phyloP scores from a whole-genome alignment of 2,797 vertebrate genomes.

The Hypotaenidia philippensis region DNA sequence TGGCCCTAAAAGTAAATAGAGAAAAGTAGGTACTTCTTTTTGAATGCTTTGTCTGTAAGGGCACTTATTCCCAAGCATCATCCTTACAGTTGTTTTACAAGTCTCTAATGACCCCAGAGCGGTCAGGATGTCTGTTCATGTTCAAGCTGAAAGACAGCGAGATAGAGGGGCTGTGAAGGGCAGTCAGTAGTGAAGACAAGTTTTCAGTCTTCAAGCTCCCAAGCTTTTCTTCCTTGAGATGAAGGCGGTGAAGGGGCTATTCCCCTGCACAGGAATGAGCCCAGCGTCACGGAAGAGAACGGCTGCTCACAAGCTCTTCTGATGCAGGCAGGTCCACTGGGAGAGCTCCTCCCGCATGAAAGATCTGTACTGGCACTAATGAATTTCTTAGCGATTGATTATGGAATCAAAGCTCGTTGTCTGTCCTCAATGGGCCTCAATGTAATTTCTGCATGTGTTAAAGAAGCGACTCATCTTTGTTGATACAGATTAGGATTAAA shows the following conservation, averaged over 20 bases:
- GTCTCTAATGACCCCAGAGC: not conserved
- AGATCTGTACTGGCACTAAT: conserved; percentile 9
- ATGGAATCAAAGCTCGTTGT: conserved; percentile 1
- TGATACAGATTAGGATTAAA: conserved; percentile 54
- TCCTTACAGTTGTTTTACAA: not conserved
- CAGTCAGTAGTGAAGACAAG: not conserved
- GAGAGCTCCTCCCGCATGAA: not conserved
- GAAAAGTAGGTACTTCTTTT: not conserved
- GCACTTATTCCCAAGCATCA: not conserved
- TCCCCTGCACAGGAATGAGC: not conserved
- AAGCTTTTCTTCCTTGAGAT: not conserved
- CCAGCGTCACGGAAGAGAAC: not conserved
- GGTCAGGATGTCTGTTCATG: not conserved
- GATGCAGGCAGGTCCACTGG: not conserved
- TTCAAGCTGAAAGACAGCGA: not conserved
- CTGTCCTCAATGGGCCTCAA: not conserved
- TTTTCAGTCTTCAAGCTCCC: not conserved
- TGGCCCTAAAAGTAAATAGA: not conserved
- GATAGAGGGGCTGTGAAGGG: not conserved
- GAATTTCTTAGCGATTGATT: conserved; percentile 28
- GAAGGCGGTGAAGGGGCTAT: not conserved
- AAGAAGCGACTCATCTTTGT: conserved; percentile 19
- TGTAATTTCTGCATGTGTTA: conserved; percentile 1
- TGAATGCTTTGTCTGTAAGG: not conserved
- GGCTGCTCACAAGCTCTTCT: not conserved